phyloP scores from a whole-genome alignment of 2,888 invertebrate genomes.

The Drosophila yooni region DNA sequence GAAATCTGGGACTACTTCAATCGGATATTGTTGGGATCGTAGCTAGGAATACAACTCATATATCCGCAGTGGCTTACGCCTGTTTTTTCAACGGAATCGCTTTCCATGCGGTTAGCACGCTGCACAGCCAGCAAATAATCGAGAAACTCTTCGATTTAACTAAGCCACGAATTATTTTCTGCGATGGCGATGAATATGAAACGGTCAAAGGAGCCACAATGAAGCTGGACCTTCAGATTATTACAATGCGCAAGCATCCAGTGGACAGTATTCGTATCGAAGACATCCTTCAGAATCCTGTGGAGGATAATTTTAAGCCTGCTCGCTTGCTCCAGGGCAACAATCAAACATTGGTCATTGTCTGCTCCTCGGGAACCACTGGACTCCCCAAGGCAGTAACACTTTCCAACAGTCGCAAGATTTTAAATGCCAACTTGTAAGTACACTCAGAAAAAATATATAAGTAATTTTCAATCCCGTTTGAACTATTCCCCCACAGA shows the following conservation, averaged over 20 bases:
- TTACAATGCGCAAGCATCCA: slow-evolving; percentile 33
- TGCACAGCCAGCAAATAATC: slow-evolving; percentile 17
- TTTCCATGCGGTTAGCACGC: slow-evolving; percentile 55
- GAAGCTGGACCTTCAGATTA: slow-evolving; percentile 16
- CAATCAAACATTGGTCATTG: slow-evolving; percentile 57
- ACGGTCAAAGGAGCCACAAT: slow-evolving; percentile 24
- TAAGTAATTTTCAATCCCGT: neutral
- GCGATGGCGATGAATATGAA: slow-evolving; percentile 39
- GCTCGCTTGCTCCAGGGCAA: slow-evolving; percentile 45
- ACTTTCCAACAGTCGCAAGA: slow-evolving; percentile 30
- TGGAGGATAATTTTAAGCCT: slow-evolving; percentile 26
- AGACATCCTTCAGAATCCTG: slow-evolving; percentile 18
- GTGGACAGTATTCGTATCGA: slow-evolving; percentile 9
- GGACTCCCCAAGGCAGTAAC: slow-evolving; percentile 68
- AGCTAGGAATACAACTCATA: slow-evolving; percentile 54
- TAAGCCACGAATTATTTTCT: slow-evolving; percentile 37
- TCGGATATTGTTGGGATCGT: slow-evolving; percentile 65
- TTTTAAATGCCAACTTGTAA: slow-evolving; percentile 18
- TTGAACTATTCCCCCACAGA: neutral
- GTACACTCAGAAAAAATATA: neutral
- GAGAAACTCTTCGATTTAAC: slow-evolving; percentile 27
- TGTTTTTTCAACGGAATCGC: slow-evolving; percentile 55
- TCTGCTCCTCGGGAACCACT: slow-evolving; percentile 71
- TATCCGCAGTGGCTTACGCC: slow-evolving; percentile 59
- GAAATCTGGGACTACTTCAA: slow-evolving; percentile 39